Base-by-base conservation (phyloP, 2,888 invertebrate genomes). In the Xiphydria camelus region DNA sequence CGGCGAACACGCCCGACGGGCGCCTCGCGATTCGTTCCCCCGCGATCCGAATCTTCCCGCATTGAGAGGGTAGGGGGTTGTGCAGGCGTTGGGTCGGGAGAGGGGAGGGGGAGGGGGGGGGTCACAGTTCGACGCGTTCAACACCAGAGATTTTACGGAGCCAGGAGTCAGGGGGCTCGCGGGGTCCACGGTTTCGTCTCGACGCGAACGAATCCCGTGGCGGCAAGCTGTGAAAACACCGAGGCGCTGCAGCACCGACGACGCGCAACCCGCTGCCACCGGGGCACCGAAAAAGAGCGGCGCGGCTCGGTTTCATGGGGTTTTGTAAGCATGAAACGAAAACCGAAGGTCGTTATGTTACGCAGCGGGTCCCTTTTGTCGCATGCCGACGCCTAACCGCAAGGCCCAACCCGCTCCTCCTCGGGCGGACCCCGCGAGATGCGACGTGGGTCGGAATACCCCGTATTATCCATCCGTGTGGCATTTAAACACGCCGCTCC, bases 261-360 rank as follows among this genome's bases (percentile, higher is more conserved):
- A n/a, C n/a, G n/a, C n/a, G n/a, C n/a, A n/a, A n/a, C n/a, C 26
- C 34, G 25, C 19, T 21, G 15, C 15, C 10, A 25, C 12, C 26
- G 38, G 38, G 17, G 15, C 15, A 29, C 29, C 29, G 9, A 29
- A 29, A 17, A 21, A 42, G 34, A 14, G 33, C 23, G 29, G 36
- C 42, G 41, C 47, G 57, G 53, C 58, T 66, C 63, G 60, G 61
- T 66, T 66, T 66, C 67, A 66, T 57, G 63, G 62, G 61, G 58
- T 63, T 62, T 64, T 65, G 59, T 61, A 68, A 66, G 69, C 64
- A 65, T 66, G 64, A 71, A 72, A 69, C 70, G 64, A 70, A 69
- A 66, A 71, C 54, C 59, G 66, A 73, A 73, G 70, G 68, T 73
- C 71, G 73, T 73, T 73, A 72, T 67, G 70, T 70, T 64, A 72